These are phyloP conservation scores for Operophtera brumata DNA, from an alignment of 2,888 invertebrate species.

Conservation along the genomic window DNA sequence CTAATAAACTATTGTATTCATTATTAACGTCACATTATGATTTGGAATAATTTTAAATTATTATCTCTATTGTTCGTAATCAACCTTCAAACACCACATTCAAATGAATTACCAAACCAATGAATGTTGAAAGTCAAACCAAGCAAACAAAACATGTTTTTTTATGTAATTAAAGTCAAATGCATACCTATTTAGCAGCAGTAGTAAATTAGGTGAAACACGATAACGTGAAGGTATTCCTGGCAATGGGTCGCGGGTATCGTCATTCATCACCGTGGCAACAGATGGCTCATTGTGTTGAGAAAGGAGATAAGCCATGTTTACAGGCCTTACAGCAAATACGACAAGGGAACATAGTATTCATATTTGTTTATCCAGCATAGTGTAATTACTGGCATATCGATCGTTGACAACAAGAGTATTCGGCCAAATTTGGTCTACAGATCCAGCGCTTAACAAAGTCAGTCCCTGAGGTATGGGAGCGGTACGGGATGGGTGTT, in stretches of 20 bases:
- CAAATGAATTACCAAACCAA: too few relatives aligned
- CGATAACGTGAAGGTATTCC: constrained; percentile 25
- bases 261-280: constrained; percentile 59
- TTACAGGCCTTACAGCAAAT: constrained; percentile 22
- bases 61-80: too few relatives aligned
- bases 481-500: too few relatives aligned
- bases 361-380: neutral
- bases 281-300: constrained; percentile 69
- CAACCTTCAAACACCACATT: too few relatives aligned
- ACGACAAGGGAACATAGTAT: constrained; percentile 1
- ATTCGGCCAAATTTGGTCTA: neutral
- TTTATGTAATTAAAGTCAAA: too few relatives aligned
- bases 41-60: too few relatives aligned
- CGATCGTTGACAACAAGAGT: neutral
- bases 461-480: too few relatives aligned
- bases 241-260: constrained; percentile 59
- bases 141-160: too few relatives aligned
- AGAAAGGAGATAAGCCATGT: constrained; percentile 59
- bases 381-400: neutral
- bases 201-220: constrained; percentile 19
- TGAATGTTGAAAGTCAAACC: too few relatives aligned
- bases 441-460: too few relatives aligned
- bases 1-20: neutral
- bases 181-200: constrained; percentile 14
- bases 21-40: neutral